These are phyloP conservation scores for Parazoanthus atlanticus DNA, from an alignment of 92 coral and sea anemone species.

Conservation along the genomic window DNA sequence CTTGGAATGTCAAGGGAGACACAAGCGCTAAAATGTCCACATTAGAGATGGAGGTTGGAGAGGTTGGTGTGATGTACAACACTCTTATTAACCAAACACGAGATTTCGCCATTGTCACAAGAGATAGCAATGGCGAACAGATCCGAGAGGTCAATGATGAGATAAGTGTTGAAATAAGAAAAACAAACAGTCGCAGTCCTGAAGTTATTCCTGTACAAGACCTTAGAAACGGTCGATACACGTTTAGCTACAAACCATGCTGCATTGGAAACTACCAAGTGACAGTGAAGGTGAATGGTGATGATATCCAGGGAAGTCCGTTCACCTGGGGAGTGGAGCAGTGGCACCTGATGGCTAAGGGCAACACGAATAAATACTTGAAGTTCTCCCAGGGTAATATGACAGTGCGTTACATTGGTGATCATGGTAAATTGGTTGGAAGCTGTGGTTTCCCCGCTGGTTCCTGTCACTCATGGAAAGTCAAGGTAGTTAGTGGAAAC, in stretches of 20 bases:
- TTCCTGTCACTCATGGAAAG: background rate
- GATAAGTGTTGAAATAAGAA: background rate
- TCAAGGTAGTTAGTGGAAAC: background rate
- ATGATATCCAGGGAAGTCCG: background rate
- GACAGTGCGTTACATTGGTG: background rate
- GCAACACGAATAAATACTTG: background rate
- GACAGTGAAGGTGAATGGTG: constrained; percentile 37
- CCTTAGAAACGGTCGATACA: background rate
- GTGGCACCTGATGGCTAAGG: constrained; percentile 19
- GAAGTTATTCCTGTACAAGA: constrained; percentile 27
- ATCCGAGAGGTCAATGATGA: background rate
- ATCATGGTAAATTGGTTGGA: background rate
- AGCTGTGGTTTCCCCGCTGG: background rate
- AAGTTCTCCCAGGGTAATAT: constrained; percentile 1
- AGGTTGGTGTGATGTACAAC: background rate
- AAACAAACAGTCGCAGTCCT: background rate
- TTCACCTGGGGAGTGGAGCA: constrained; percentile 16
- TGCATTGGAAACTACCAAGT: constrained; percentile 29
- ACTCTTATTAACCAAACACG: constrained; percentile 9
- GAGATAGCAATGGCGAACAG: background rate
- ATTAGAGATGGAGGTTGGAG: background rate
- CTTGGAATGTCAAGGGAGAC: background rate
- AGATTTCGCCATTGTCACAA: constrained; percentile 37
- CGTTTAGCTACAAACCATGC: constrained; percentile 23
- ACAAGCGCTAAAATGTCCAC: background rate